These are phyloP conservation scores for Bucorvus abyssinicus DNA, from an alignment of 2,797 vertebrate species.

Conservation along the genomic window DNA sequence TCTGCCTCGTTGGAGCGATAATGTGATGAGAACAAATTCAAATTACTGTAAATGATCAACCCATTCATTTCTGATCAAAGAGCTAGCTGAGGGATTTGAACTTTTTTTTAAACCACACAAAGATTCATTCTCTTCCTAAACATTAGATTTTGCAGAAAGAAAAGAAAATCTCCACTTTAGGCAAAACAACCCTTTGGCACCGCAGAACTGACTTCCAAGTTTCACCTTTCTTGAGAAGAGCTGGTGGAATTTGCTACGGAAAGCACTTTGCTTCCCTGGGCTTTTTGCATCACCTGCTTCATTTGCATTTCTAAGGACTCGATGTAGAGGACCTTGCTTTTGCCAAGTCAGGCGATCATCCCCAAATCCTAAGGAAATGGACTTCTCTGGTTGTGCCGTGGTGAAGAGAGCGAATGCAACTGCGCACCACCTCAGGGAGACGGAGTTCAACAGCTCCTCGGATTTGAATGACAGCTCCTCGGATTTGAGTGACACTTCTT, in stretches of 20 bases:
- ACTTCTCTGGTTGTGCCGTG: slow-evolving; percentile 9
- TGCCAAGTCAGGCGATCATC: neutral
- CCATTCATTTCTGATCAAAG: slow-evolving; percentile 1
- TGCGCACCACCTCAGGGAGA: neutral
- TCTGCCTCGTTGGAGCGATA: slow-evolving; percentile 33
- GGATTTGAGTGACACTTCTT: neutral
- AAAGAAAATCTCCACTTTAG: neutral
- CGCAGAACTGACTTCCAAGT: neutral
- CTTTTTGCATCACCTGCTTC: neutral
- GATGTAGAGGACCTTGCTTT: neutral
- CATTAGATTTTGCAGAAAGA: neutral
- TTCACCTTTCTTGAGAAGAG: neutral
- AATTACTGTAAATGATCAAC: slow-evolving; percentile 3
- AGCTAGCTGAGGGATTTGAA: neutral
- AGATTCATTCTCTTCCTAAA: neutral
- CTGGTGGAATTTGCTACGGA: neutral
- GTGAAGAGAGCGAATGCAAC: neutral
- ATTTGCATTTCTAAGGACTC: neutral
- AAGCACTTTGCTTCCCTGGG: neutral
- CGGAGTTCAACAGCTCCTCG: slow-evolving; percentile 29
- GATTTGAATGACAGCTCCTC: slow-evolving; percentile 8
- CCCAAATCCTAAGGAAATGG: slow-evolving; percentile 46
- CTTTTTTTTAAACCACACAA: neutral
- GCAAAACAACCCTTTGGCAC: neutral
- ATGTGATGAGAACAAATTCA: slow-evolving; percentile 16